phyloP scores from a whole-genome alignment of 2,797 vertebrate genomes.

The Otolemur crassicaudatus region DNA sequence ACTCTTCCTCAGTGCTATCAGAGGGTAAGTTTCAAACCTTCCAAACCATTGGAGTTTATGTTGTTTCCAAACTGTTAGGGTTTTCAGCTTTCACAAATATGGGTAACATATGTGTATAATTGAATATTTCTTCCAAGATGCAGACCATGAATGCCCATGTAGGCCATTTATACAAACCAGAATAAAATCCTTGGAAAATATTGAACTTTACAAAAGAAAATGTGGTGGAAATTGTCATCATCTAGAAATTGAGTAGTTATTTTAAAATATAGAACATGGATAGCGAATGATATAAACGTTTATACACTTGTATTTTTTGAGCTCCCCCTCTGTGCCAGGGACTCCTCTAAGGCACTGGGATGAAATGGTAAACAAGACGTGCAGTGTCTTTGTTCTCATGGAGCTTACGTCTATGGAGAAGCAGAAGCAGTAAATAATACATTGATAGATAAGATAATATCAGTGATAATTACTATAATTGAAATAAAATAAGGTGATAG shows the following conservation, averaged over 20 bases:
- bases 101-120: slow-evolving; percentile 49
- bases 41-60: not conserved
- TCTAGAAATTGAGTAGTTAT: slow-evolving; percentile 32
- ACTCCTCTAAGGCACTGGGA: not conserved
- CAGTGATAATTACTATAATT: not conserved
- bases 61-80: slow-evolving; percentile 15
- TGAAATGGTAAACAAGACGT: not conserved
- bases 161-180: slow-evolving; percentile 25
- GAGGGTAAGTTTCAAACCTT: slow-evolving; percentile 90
- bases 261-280: not conserved
- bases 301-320: not conserved
- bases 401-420: not conserved
- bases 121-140: slow-evolving; percentile 57
- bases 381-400: not conserved
- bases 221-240: not conserved
- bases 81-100: slow-evolving; percentile 48
- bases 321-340: not conserved
- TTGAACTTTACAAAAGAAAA: slow-evolving; percentile 46
- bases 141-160: slow-evolving; percentile 51
- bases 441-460: not conserved
- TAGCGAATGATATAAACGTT: not conserved
- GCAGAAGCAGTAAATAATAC: not conserved
- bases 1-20: slow-evolving; percentile 97
- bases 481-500: not conserved
- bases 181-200: slow-evolving; percentile 46